phyloP scores from a whole-genome alignment of 2,797 vertebrate genomes.

The Fratercula arctica region DNA sequence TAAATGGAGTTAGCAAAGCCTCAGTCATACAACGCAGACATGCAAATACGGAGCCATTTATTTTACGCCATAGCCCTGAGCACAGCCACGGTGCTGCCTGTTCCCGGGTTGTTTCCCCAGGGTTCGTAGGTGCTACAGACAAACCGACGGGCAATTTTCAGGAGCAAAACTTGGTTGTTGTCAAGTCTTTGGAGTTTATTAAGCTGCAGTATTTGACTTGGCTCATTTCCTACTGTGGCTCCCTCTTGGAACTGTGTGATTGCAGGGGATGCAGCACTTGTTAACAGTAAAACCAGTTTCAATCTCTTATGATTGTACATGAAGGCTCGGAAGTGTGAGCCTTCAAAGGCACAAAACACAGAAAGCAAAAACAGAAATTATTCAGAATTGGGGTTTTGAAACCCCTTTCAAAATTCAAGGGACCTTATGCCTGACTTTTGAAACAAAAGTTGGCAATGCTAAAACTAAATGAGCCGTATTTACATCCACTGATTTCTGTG shows the following conservation, averaged over 20 bases:
- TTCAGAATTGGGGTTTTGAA: constrained; percentile 34
- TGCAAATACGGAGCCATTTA: background rate
- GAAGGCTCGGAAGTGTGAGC: constrained; percentile 5
- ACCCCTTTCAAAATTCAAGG: constrained; percentile 37
- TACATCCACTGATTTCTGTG: constrained; percentile 46
- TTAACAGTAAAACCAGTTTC: constrained; percentile 39
- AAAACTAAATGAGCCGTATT: background rate
- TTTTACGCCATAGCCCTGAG: background rate
- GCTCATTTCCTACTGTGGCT: constrained; percentile 35
- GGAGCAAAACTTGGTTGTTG: constrained; percentile 8
- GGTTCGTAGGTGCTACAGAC: background rate
- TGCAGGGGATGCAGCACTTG: constrained; percentile 50
- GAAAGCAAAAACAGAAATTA: constrained; percentile 38
- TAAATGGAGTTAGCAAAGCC: background rate
- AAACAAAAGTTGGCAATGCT: constrained; percentile 37
- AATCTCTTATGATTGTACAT: background rate
- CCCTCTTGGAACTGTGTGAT: constrained; percentile 19
- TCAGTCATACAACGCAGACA: background rate
- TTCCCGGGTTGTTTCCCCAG: background rate
- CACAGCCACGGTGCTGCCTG: accelerated
- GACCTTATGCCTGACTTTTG: background rate
- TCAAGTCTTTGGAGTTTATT: background rate
- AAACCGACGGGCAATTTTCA: background rate
- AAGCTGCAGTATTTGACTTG: constrained; percentile 46
- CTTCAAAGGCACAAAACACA: constrained; percentile 45